A percentile compares a stretch with the other conserved stretches of the same genome.
These are phyloP conservation scores for Morpho helenor DNA, from an alignment of 2,888 invertebrate genomes.

Conservation along the genomic window DNA sequence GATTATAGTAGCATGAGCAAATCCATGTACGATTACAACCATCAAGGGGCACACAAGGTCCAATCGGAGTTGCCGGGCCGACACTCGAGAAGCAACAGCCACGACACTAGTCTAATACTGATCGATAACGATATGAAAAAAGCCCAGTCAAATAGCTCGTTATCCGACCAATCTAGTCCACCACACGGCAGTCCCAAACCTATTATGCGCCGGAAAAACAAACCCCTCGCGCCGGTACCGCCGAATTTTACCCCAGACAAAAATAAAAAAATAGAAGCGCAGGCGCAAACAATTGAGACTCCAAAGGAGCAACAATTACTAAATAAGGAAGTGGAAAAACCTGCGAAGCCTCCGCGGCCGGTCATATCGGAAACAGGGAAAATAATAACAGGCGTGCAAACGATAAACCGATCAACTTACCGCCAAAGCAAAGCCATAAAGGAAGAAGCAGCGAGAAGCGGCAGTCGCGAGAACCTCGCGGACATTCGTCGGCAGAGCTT, in stretches of 20 bases:
- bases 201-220: slow-evolving; percentile 85
- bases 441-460: slow-evolving; percentile 58
- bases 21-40: slow-evolving; percentile 60
- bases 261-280: slow-evolving; percentile 49
- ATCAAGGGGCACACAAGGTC: slow-evolving; percentile 33
- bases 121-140: slow-evolving; percentile 75
- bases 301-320: slow-evolving; percentile 39
- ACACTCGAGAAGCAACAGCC: slow-evolving; percentile 79
- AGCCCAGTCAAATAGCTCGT: slow-evolving; percentile 83
- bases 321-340: slow-evolving; percentile 62
- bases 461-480: slow-evolving; percentile 62
- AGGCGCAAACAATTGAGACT: slow-evolving; percentile 36
- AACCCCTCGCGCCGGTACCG: slow-evolving; percentile 85
- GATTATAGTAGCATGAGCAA: slow-evolving; percentile 63
- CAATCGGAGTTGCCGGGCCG: slow-evolving; percentile 45
- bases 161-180: slow-evolving; percentile 83
- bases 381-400: slow-evolving; percentile 76
- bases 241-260: slow-evolving; percentile 79
- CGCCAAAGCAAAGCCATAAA: slow-evolving; percentile 71
- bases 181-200: slow-evolving; percentile 88
- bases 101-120: slow-evolving; percentile 77
- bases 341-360: slow-evolving; percentile 83
- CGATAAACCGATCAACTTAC: slow-evolving; percentile 80
- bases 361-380: slow-evolving; percentile 71
- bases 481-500: slow-evolving; percentile 75